Base-by-base conservation (phyloP, 2,888 invertebrate species). In the Ectemnius lituratus region DNA sequence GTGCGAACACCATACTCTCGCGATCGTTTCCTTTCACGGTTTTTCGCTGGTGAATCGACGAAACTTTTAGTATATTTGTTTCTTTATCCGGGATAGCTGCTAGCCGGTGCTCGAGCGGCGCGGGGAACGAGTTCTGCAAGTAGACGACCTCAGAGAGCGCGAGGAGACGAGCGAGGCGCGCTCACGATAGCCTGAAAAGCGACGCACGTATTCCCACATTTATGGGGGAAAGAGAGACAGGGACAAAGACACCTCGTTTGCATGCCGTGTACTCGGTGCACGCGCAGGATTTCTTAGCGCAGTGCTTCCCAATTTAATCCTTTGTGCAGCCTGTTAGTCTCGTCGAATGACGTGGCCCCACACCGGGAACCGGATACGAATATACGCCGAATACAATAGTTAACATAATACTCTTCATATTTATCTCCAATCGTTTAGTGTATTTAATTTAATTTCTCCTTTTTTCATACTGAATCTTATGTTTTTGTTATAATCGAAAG, bases 91-190 rank as follows among this genome's bases (percentile, higher is more conserved):
- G 59, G 78, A 80, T 78, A 82, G 74, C 74, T 28, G 68, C 64
- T 70, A 57, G 73, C 61, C 73, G 70, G 8, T 37, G 37, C 37
- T 73, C 67, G 63, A 69, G 52, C 49, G 64, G 71, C 71, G 60
- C 62, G 62, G 69, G 82, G 85, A 88, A 88, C 88, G 83, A 86
- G 88, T 88, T 88, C 80, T 82, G 85, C 83, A 83, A 86, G 84
- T 87, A 87, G 85, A 83, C 86, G 88, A 87, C 87, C 88, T 87
- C 88, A 84, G 84, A 79, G 80, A 84, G 81, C 16, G 80, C 80
- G 75, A 85, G 69, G 71, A 75, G 71, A 79, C 76, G 67, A 71
- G 56, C 70, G 63, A 23, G 23, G 60, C 75, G 73, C 60, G 61
- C 66, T 67, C 64, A 47, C 57, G 74, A 74, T 62, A 70, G 52